These are phyloP conservation scores for Galeruca laticollis DNA, from an alignment of 2,888 invertebrate species.

Conservation along the genomic window DNA sequence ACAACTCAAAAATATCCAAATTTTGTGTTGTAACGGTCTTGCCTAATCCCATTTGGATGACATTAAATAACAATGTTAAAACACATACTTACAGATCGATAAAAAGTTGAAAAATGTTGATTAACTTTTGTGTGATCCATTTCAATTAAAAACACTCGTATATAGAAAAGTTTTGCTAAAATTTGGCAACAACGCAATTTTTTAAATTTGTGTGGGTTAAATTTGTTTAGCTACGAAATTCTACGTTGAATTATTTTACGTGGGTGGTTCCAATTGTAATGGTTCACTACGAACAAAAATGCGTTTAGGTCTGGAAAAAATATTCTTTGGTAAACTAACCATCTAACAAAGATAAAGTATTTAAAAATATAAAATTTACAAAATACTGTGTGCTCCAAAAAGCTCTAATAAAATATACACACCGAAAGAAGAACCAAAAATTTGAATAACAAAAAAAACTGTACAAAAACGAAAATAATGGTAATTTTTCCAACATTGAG, in stretches of 20 bases:
- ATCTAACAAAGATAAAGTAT: slow-evolving; percentile 22
- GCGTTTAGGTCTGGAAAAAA: slow-evolving; percentile 2
- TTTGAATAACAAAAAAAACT: slow-evolving; percentile 8
- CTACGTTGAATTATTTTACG: too few species aligned
- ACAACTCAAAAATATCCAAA: too few species aligned
- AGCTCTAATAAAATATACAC: slow-evolving; percentile 11
- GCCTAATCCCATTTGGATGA: too few species aligned
- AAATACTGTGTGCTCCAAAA: slow-evolving; percentile 15
- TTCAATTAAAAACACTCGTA: too few species aligned
- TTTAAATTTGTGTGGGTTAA: too few species aligned
- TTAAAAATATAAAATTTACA: slow-evolving; percentile 22
- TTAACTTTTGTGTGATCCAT: neutral
- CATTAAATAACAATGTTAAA: neutral
- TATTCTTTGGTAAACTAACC: slow-evolving; percentile 21
- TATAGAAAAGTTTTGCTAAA: too few species aligned
- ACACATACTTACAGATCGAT: too few species aligned
- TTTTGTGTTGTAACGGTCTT: neutral
- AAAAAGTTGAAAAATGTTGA: too few species aligned
- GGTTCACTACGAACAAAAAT: slow-evolving; percentile 5
- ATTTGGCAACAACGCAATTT: too few species aligned
- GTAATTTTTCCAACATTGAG: slow-evolving; percentile 7
- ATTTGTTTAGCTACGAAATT: too few species aligned
- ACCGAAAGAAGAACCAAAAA: slow-evolving; percentile 5
- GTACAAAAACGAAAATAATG: slow-evolving; percentile 15
- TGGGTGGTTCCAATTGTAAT: neutral